Base-by-base conservation (phyloP, 2,888 invertebrate genomes). In the Adela reaumurella region DNA sequence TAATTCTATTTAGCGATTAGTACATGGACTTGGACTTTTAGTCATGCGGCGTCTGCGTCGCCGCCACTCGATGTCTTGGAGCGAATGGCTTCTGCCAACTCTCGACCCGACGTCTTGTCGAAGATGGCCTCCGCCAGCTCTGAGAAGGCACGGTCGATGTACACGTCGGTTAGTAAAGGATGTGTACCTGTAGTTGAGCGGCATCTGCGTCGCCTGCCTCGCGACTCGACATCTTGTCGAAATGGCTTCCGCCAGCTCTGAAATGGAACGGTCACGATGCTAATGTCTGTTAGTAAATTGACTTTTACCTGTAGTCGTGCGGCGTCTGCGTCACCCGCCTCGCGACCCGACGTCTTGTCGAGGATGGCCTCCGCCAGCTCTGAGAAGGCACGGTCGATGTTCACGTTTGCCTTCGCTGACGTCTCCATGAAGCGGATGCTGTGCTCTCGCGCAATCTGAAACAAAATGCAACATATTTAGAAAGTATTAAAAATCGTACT, bases 381-480 rank as follows among this genome's bases (percentile, higher is more conserved):
- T 64, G 90, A 90, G 82, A 97, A 97, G 51, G 97, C 96, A 66
- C 89, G 87, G 67, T 97, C 97, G 64, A 97, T 96, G 80, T 97
- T 97, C 63, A 95, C 92, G 76, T 96, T 94, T 50, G 94, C 90
- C 81, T 97, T 97, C 54, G 97, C 97, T 55, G 96, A 96, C 51
- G 97, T 97, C 83, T 97, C 97, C 90, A 97, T 92, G 82, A 97
- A 97, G 57, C 94, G 86, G 70, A 97, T 95, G 60, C 92, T 85
- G 79, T 97, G 96, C 80, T 97, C 96, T 62, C 91, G 84, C 43
- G 95, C 96, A 81, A 97, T 96, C 94, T 96, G 74, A 46, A 49
- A 47, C 14, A n/a, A n/a, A n/a, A n/a, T n/a, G n/a, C n/a, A n/a
- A n/a, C n/a, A n/a, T n/a, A n/a, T n/a, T n/a, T n/a, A 17, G 5